Base-by-base conservation (phyloP, 2,888 invertebrate genomes). In the Dicycla oo region DNA sequence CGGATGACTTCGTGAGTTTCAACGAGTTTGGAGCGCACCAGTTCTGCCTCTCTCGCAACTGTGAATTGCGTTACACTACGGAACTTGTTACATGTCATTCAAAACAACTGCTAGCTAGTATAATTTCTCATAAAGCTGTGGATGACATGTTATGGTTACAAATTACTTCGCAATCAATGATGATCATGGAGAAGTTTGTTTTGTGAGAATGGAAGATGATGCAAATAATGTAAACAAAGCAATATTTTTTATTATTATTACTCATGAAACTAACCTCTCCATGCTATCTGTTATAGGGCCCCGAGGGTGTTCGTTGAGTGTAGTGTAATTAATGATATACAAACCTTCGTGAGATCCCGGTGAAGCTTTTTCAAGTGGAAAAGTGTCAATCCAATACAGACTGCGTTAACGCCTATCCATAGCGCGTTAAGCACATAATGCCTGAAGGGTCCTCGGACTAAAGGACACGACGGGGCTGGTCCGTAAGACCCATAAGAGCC, bases 341-440 rank as follows among this genome's bases (percentile, higher is more conserved):
- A 80, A 90, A 96, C 96, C 96, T 98, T 98, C 74, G 98, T 98
- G 75, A 98, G 96, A 91, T 98, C 98, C 81, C 98, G 96, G 93
- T 98, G 98, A 81, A 99, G 97, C 91, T 97, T 98, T 91, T 97
- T 96, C 87, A 99, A 97, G 93, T 98, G 98, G 94, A 98, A 98
- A 80, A 98, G 97, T 70, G 98, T 98, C 80, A 98, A 96, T 65
- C 97, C 97, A 66, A 98, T 97, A 94, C 98, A 98, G 87, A 98
- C 97, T 76, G 98, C 97, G 93, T 99, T 98, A 88, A 98, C 98
- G 83, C 98, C 97, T 87, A 98, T 98, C 99, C 98, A 99, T 54
- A 99, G 96, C 67, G 98, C 98, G 94, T 98, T 98, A 84, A 99
- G 97, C 76, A 99, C 98, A 94, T 98, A 98, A 96, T 98, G 98